Evolutionary conservation across 2,888 invertebrate genomes (phyloP).

Genomic region (Eilema griseolum): DNA sequence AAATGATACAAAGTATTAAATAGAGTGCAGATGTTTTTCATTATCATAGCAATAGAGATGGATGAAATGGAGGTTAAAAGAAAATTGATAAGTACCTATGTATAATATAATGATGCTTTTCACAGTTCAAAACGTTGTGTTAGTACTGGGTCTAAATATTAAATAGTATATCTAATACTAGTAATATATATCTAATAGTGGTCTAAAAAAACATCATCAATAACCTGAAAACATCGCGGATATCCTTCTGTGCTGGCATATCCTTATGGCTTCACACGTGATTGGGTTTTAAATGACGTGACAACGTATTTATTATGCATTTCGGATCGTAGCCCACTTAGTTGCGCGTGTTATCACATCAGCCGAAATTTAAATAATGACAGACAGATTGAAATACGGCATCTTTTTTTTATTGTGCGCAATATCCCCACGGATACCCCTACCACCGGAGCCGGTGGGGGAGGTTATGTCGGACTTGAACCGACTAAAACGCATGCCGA

Average conservation of each 20-base stretch:
- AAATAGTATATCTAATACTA: too few species aligned
- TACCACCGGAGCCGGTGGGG: too few species aligned
- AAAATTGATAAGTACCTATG: not conserved
- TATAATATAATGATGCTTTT: too few species aligned
- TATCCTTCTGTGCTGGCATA: constrained; percentile 20
- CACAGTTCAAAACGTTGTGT: too few species aligned
- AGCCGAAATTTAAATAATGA: not conserved
- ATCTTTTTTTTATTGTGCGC: too few species aligned
- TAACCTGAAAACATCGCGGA: constrained; percentile 19
- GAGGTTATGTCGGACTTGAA: too few species aligned
- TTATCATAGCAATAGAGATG: not conserved
- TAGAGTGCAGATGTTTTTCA: not conserved
- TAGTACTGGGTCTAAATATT: too few species aligned
- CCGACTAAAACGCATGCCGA: too few species aligned
- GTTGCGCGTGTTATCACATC: not conserved
- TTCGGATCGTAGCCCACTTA: constrained; percentile 3
- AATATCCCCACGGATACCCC: too few species aligned
- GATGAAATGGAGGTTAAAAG: not conserved
- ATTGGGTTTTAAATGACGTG: not conserved
- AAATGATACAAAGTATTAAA: not conserved
- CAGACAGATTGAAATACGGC: constrained; percentile 1
- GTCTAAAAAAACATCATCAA: constrained; percentile 18
- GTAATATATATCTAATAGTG: too few species aligned
- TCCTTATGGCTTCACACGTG: constrained; percentile 15
- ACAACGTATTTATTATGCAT: constrained; percentile 4